Evolutionary conservation across 2,888 invertebrate species (phyloP).

Genomic region (Heliconius ethilla): DNA sequence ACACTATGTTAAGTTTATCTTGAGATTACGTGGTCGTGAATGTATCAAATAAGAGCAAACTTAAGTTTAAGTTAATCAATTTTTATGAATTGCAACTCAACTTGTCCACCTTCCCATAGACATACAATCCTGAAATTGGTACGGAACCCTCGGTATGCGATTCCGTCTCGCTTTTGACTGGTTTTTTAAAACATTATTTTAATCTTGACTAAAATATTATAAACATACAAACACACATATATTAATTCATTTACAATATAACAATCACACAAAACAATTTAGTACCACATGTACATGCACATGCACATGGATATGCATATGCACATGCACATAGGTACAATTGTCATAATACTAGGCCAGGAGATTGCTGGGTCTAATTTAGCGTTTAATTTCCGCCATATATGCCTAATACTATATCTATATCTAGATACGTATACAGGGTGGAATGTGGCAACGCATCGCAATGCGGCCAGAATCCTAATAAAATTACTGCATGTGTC

Average conservation of each 20-base stretch:
- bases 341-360: conserved; percentile 33
- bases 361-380: conserved; percentile 53
- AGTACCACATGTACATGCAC: conserved; percentile 4
- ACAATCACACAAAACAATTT: conserved; percentile 9
- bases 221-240: too few relatives aligned
- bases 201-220: not conserved
- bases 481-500: conserved; percentile 39
- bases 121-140: too few relatives aligned
- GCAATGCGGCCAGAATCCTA: conserved; percentile 41
- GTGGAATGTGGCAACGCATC: conserved; percentile 41
- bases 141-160: too few relatives aligned
- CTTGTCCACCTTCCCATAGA: too few relatives aligned
- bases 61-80: too few relatives aligned
- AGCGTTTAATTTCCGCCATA: conserved; percentile 55
- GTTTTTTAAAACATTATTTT: too few relatives aligned
- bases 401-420: conserved; percentile 20
- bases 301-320: too few relatives aligned
- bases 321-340: conserved; percentile 2
- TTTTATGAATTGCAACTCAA: too few relatives aligned
- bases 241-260: not conserved
- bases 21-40: too few relatives aligned
- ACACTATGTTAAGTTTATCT: too few relatives aligned
- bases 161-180: too few relatives aligned
- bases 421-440: conserved; percentile 9
- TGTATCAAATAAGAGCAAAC: too few relatives aligned